These are phyloP conservation scores for Mythimna albipuncta DNA, from an alignment of 2,888 invertebrate genomes.

Conservation along the genomic window DNA sequence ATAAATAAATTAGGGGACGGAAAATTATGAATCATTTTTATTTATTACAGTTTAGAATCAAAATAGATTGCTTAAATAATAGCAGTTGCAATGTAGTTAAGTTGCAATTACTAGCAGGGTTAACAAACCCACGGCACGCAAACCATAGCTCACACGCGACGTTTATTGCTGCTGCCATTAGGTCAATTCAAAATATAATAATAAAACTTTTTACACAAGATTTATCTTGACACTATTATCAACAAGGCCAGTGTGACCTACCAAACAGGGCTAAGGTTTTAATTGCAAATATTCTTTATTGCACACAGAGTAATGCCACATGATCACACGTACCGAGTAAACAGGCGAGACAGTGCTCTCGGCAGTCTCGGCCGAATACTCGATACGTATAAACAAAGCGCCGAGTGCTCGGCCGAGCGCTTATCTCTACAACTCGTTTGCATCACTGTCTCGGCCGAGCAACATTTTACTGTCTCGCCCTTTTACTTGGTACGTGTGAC, in stretches of 20 bases:
- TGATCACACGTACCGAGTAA: too few species aligned
- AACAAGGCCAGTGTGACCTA: background rate
- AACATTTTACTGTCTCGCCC: too few species aligned
- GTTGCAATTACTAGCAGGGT: slow-evolving; percentile 8
- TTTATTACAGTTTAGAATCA: slow-evolving; percentile 21
- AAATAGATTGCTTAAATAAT: background rate
- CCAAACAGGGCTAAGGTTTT: background rate
- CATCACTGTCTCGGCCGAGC: too few species aligned
- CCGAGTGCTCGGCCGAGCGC: too few species aligned
- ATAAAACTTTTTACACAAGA: background rate
- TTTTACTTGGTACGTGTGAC: too few species aligned
- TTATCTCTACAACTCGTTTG: too few species aligned
- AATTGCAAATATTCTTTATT: background rate
- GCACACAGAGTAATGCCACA: too few species aligned
- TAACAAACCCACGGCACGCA: slow-evolving; percentile 41
- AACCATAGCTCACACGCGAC: slow-evolving; percentile 34
- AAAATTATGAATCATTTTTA: background rate
- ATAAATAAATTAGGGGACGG: background rate
- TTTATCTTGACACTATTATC: slow-evolving; percentile 4
- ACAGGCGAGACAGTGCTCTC: too few species aligned
- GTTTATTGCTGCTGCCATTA: background rate
- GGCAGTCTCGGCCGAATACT: too few species aligned
- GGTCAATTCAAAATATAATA: slow-evolving; percentile 12
- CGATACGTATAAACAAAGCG: too few species aligned
- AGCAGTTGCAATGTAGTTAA: slow-evolving; percentile 4